phyloP scores from a whole-genome alignment of 2,888 invertebrate species.

The Drosophila neotestacea region DNA sequence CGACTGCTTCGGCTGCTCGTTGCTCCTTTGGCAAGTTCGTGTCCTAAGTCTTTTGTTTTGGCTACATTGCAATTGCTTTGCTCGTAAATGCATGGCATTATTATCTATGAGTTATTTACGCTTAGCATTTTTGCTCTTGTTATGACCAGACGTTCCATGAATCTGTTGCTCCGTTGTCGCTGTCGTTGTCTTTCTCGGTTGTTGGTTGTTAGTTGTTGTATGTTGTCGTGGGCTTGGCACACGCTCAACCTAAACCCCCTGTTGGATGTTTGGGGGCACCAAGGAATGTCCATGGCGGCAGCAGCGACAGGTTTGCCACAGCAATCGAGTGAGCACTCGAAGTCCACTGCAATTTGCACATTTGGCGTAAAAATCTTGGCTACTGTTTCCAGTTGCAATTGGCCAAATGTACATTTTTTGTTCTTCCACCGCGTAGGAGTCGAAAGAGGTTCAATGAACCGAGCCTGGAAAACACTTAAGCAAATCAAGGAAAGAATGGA shows the following conservation, averaged over 20 bases:
- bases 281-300: constrained; percentile 69
- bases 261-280: constrained; percentile 31
- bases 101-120: constrained; percentile 80
- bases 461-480: constrained; percentile 25
- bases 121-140: constrained; percentile 68
- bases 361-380: constrained; percentile 66
- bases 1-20: constrained; percentile 33
- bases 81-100: constrained; percentile 74
- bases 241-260: constrained; percentile 61
- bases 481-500: background rate
- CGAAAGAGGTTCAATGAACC: constrained; percentile 61
- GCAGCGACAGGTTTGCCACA: constrained; percentile 68
- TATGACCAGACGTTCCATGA: constrained; percentile 64
- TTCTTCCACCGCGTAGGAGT: constrained; percentile 64
- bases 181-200: constrained; percentile 50
- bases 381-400: constrained; percentile 66
- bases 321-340: constrained; percentile 23
- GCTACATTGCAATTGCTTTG: constrained; percentile 57
- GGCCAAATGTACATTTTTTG: constrained; percentile 46
- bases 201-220: constrained; percentile 22
- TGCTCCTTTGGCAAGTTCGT: constrained; percentile 76
- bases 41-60: constrained; percentile 82
- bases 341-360: constrained; percentile 62
- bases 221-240: constrained; percentile 74
- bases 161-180: constrained; percentile 22